Base-by-base conservation (phyloP, 1,140 invertebrate species). In the Lamellibrachia luymesi region DNA sequence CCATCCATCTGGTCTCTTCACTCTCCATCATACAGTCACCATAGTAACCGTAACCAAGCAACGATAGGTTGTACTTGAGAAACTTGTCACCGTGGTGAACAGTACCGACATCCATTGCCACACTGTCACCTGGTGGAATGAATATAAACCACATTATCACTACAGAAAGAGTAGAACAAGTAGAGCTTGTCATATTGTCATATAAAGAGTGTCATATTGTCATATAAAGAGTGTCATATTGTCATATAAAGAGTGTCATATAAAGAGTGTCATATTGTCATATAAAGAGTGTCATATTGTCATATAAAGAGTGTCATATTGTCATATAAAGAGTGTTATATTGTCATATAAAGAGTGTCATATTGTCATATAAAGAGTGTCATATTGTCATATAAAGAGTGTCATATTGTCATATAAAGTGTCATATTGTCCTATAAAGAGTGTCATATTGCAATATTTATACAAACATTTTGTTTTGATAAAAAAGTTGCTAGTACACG, bases 1-100 rank as follows among this genome's bases (percentile, higher is more conserved):
- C 98, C 97, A 99, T 98, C 98, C 98, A 98, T 17, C 98, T 96
- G 94, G 98, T 97, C 91, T 97, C 97, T 94, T 99, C 98, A 95
- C 98, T 98, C 94, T 98, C 97, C 93, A 97, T 97, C 2, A 98
- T 97, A 50, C 98, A 97, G 96, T 99, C 98, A 2, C 98, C 98
- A 94, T 99, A 97, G 95, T 98, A 98, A 17, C 98, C 98, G 96
- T 99, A 99, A 93, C 98, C 98, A 22, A 98, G 96, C 92, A 98
- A 97, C 94, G 98, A 98, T 13, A 98, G 97, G 94, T 97, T 98
- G 94, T 98, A 97, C 93, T 97, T 96, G 8, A 98, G 95, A 38
- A 98, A 96, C 17, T 96, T 96, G 10, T 97, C 96, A 93, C 97
- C 97, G 94, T 97, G 97, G 96, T 98, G 97, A 38, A 98, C 97